phyloP scores from a whole-genome alignment of 2,113 vertebrate genomes.

The Ardeotis arabs region DNA sequence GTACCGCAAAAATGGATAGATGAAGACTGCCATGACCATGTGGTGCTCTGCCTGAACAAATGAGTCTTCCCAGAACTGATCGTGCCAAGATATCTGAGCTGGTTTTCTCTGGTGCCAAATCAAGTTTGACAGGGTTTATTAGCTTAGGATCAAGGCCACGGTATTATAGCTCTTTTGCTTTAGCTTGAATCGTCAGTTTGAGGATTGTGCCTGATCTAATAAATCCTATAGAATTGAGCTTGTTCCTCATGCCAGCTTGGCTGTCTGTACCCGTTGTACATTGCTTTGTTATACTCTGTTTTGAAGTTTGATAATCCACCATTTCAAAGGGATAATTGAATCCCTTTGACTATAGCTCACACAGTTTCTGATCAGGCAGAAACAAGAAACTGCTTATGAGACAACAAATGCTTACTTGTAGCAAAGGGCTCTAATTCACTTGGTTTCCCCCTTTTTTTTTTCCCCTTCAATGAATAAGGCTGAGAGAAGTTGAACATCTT shows the following conservation, averaged over 20 bases:
- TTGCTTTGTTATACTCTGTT: not conserved
- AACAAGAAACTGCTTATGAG: not conserved
- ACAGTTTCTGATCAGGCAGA: not conserved
- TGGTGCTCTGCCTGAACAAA: not conserved
- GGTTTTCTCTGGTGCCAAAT: not conserved
- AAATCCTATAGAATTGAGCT: not conserved
- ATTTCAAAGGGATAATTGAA: not conserved
- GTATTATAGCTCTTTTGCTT: not conserved
- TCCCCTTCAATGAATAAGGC: not conserved
- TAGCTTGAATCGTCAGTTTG: not conserved
- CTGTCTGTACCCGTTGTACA: not conserved
- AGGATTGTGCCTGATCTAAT: not conserved
- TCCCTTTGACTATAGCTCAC: not conserved
- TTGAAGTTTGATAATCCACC: not conserved
- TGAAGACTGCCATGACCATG: not conserved
- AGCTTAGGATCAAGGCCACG: not conserved
- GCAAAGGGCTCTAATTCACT: not conserved
- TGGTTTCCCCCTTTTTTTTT: not conserved
- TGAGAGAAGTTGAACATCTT: not conserved
- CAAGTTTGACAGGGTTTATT: slow-evolving; percentile 14
- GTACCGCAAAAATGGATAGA: not conserved
- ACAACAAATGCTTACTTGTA: not conserved
- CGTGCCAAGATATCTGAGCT: not conserved
- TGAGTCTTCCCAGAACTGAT: not conserved
- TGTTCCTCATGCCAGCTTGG: not conserved